Conservation (phyloP, 2,888 invertebrate genomes). For the Pyralis farinalis region DNA sequence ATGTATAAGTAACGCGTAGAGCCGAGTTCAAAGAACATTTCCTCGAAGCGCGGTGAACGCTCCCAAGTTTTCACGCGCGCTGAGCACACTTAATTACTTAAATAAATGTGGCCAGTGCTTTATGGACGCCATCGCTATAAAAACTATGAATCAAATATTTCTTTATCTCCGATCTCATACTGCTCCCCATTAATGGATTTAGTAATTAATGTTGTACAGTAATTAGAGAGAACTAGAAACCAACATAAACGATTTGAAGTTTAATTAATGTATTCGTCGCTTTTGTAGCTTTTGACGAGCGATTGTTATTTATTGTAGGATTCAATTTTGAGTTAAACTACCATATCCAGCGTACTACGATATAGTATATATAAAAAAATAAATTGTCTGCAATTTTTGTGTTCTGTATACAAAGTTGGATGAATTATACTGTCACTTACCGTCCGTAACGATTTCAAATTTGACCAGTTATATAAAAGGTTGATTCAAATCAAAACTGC, state of each 20-base stretch:
- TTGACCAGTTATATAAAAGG: too few species aligned
- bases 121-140: slow-evolving; percentile 40
- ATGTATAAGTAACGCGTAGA: slow-evolving; percentile 1
- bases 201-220: slow-evolving; percentile 31
- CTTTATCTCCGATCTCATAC: slow-evolving; percentile 20
- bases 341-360: too few species aligned
- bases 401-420: too few species aligned
- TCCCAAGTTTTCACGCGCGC: slow-evolving; percentile 51
- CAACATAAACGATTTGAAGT: slow-evolving; percentile 21
- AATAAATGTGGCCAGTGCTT: slow-evolving; percentile 41
- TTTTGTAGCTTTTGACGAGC: slow-evolving; percentile 14
- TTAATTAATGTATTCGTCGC: slow-evolving; percentile 30
- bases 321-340: too few species aligned
- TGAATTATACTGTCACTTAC: too few species aligned
- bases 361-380: too few species aligned
- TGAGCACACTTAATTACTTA: slow-evolving; percentile 59
- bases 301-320: not conserved
- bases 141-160: slow-evolving; percentile 31
- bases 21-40: slow-evolving; percentile 17
- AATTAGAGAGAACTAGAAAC: slow-evolving; percentile 20
- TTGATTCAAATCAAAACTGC: too few species aligned
- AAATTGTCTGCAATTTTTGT: too few species aligned
- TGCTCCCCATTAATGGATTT: slow-evolving; percentile 23
- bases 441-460: too few species aligned
- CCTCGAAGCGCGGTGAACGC: slow-evolving; percentile 32